Evolutionary conservation across 92 coral and sea anemone genomes (phyloP).

Genomic region (Blastomussa wellsi): DNA sequence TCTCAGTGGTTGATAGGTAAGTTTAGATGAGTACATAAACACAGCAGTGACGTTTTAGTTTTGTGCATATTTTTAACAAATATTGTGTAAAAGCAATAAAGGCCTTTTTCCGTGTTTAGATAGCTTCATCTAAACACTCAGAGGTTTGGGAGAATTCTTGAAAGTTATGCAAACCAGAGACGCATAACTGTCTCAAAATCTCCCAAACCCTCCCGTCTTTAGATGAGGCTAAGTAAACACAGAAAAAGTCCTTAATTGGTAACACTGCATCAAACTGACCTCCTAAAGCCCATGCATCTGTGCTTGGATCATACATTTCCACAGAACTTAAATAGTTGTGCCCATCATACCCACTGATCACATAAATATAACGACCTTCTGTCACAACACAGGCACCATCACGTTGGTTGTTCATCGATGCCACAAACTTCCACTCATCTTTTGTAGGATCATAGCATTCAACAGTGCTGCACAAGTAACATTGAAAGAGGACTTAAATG

Average conservation of each 20-base stretch:
- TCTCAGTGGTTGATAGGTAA: too few species aligned
- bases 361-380: conserved; percentile 86
- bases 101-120: too few species aligned
- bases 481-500: not conserved
- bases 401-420: conserved; percentile 88
- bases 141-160: too few species aligned
- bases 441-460: conserved; percentile 85
- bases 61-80: too few species aligned
- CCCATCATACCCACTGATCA: conserved; percentile 96
- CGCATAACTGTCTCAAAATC: too few species aligned
- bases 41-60: too few species aligned
- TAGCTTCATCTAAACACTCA: too few species aligned
- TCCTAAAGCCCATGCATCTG: conserved; percentile 82
- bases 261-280: conserved; percentile 58
- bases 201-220: too few species aligned
- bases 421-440: conserved; percentile 83
- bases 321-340: conserved; percentile 87
- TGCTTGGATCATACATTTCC: conserved; percentile 87
- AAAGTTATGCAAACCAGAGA: too few species aligned
- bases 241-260: not conserved
- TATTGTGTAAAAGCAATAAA: too few species aligned
- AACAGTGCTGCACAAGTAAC: conserved; percentile 59
- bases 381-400: conserved; percentile 97
- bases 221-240: too few species aligned
- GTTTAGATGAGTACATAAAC: too few species aligned